Conservation (phyloP, 2,797 vertebrate genomes). For the Crax fasciolata region DNA sequence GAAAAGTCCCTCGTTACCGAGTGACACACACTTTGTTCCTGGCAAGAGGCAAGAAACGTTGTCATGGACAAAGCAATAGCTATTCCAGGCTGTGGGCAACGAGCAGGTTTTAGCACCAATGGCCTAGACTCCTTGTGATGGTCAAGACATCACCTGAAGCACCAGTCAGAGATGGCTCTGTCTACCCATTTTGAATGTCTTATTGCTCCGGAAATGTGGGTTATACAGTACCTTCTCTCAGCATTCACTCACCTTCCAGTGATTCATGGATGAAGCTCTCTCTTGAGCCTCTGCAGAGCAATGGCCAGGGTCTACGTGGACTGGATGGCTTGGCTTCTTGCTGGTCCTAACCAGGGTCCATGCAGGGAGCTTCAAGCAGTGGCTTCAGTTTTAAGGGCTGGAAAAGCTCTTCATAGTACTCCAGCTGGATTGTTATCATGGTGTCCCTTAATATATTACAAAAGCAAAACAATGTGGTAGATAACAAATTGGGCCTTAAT, state of each 20-base stretch:
- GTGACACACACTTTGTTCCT: conserved; percentile 53
- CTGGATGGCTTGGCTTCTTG: not conserved
- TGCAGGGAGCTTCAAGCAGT: not conserved
- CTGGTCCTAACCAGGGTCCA: not conserved
- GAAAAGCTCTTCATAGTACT: not conserved
- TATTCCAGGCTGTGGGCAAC: conserved; percentile 13
- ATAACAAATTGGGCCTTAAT: not conserved
- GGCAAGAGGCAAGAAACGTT: not conserved
- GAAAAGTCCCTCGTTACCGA: conserved; percentile 40
- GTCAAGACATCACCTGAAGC: conserved; percentile 52
- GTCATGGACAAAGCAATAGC: conserved; percentile 1
- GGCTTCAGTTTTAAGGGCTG: not conserved
- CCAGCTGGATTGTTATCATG: not conserved
- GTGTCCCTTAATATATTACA: not conserved
- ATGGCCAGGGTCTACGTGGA: fast-evolving
- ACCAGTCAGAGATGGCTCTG: not conserved
- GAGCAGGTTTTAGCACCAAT: not conserved
- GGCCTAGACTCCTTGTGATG: not conserved
- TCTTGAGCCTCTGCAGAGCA: not conserved
- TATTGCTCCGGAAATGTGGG: not conserved
- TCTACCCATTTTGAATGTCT: not conserved
- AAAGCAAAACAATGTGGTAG: not conserved
- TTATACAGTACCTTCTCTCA: not conserved
- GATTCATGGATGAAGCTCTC: not conserved
- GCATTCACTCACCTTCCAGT: not conserved